These are phyloP conservation scores for Drosophila sordidula DNA, from an alignment of 2,888 invertebrate species.

Conservation along the genomic window DNA sequence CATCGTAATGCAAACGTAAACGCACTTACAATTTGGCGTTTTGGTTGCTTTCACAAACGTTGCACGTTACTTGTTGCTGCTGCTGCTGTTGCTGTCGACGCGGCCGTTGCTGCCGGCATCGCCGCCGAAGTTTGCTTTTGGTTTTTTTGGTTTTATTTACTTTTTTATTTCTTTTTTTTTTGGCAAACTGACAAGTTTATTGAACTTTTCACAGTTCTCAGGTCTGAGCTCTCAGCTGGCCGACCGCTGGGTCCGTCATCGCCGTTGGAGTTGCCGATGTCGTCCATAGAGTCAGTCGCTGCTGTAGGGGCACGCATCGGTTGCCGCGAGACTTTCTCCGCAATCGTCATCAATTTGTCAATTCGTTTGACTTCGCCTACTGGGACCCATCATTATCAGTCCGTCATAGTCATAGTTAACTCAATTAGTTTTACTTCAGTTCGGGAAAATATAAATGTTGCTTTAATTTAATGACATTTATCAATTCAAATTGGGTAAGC, in stretches of 20 bases:
- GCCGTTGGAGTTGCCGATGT: constrained; percentile 24
- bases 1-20: constrained; percentile 68
- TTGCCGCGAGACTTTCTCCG: constrained; percentile 79
- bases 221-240: constrained; percentile 56
- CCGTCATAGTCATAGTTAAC: constrained; percentile 22
- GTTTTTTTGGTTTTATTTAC: constrained; percentile 48
- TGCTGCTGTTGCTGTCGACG: constrained; percentile 32
- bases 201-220: constrained; percentile 77
- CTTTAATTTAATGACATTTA: background rate
- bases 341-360: constrained; percentile 71
- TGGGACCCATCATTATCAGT: constrained; percentile 30
- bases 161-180: constrained; percentile 61
- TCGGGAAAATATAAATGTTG: background rate
- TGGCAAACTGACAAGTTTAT: constrained; percentile 82
- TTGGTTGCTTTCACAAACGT: constrained; percentile 74
- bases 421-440: background rate
- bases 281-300: constrained; percentile 42
- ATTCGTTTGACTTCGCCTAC: constrained; percentile 48
- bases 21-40: constrained; percentile 63
- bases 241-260: constrained; percentile 48
- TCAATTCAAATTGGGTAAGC: background rate
- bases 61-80: constrained; percentile 56
- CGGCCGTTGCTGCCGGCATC: constrained; percentile 45
- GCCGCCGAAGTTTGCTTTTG: constrained; percentile 52
- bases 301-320: constrained; percentile 38